Evolutionary conservation across 1,140 invertebrate species (phyloP), one percentile per base, ranked within the genome.

Genomic region (Drosophila ercepeae): DNA sequence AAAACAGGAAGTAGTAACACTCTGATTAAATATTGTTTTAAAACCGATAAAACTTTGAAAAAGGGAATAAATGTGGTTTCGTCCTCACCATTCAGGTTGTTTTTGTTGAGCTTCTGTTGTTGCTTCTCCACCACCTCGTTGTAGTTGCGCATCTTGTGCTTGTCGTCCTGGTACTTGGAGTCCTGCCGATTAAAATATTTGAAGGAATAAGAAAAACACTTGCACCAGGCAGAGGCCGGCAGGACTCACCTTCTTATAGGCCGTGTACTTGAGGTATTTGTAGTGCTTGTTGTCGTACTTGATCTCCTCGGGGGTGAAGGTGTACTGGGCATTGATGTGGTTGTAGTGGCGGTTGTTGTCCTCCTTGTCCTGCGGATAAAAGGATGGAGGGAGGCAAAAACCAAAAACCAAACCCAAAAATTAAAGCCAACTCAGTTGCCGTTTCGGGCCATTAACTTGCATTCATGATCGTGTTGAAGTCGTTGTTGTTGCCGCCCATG

Each of bases 281-380:
- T 95, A 96, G 91, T 95, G 95, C 91, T 96, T 95, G 92, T 95
- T 95, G 75, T 95, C 95, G 78, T 95, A 96, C 89, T 95, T 96
- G 90, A 96, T 95, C 89, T 96, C 95, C 76, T 95, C 94, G 4
- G 95, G 95, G 4, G 94, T 95, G 79, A 95, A 94, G 25, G 94
- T 95, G 83, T 95, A 93, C 78, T 93, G 90, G 75, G 91, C 82
- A 77, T 91, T 91, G 68, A 91, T 91, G 60, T 91, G 90, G 76
- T 91, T 91, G 36, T 81, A 89, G 59, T 91, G 90, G 9, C 83
- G 75, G 76, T 91, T 91, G 75, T 91, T 91, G 53, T 91, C 90
- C 51, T 91, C 90, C 54, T 91, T 90, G 59, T 91, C 89, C 90
- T 91, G 75, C 46, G 23, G 13, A 0, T 25, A 3, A 29, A 2